Percentiles rank a stretch among this genome's conserved stretches.
Conservation (phyloP, 2,797 vertebrate genomes). For the Okamejei kenojei region DNA sequence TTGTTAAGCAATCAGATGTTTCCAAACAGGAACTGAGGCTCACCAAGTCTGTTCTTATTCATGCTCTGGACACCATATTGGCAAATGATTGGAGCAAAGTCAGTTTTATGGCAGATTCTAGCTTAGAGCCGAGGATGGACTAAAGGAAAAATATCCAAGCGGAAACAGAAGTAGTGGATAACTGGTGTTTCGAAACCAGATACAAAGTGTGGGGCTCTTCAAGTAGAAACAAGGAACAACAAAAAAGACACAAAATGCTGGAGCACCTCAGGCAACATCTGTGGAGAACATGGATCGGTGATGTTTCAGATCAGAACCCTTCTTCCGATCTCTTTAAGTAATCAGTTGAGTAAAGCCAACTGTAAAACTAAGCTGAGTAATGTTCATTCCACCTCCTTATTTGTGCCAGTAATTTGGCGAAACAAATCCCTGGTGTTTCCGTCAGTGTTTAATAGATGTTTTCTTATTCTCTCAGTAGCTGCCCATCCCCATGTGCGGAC, state of each 20-base stretch:
- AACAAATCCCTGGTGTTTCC: background rate
- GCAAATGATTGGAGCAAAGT: background rate
- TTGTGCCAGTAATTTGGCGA: background rate
- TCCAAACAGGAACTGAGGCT: background rate
- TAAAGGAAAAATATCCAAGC: background rate
- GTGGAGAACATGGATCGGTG: no score
- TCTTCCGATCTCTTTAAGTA: no score
- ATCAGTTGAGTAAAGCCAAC: background rate
- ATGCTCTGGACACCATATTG: background rate
- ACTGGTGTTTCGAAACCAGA: background rate
- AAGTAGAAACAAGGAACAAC: no score
- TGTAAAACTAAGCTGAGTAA: background rate
- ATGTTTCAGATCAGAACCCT: no score
- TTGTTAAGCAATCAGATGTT: background rate
- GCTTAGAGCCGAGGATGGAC: background rate
- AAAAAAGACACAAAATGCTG: no score
- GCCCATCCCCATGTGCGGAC: background rate
- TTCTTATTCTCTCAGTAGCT: background rate
- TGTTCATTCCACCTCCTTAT: background rate
- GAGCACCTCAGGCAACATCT: no score
- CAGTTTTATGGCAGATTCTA: background rate
- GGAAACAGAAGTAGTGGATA: background rate
- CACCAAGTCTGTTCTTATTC: background rate
- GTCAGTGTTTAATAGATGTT: background rate
- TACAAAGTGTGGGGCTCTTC: background rate